These are phyloP conservation scores for Clarias macrocephalus DNA, from an alignment of 2,113 vertebrate species.

Conservation along the genomic window DNA sequence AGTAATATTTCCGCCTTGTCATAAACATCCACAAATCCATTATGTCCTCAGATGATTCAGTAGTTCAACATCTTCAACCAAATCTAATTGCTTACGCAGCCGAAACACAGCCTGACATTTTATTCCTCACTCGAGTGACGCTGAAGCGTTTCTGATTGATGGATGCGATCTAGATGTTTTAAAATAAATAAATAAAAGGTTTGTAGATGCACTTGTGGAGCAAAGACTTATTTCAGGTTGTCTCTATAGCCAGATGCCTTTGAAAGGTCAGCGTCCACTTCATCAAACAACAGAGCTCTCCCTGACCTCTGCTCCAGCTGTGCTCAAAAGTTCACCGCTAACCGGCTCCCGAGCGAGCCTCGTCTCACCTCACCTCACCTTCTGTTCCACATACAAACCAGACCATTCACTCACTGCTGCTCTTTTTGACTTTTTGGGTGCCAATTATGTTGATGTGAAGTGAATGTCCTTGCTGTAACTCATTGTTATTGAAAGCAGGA, in stretches of 20 bases:
- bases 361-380: background rate
- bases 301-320: conserved; percentile 56
- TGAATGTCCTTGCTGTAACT: background rate
- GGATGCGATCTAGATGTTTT: conserved; percentile 32
- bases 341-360: conserved; percentile 23
- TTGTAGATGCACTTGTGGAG: conserved; percentile 58
- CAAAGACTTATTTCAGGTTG: conserved; percentile 56
- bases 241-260: conserved; percentile 62
- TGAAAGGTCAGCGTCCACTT: conserved; percentile 74
- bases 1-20: background rate
- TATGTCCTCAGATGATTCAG: background rate
- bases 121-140: conserved; percentile 24
- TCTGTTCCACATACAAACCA: background rate
- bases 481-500: background rate
- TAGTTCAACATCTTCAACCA: background rate
- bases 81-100: background rate
- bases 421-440: background rate
- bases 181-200: conserved; percentile 1
- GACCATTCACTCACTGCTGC: background rate
- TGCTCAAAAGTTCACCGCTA: conserved; percentile 71
- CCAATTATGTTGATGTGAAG: background rate
- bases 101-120: background rate
- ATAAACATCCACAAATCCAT: conserved; percentile 8
- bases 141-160: conserved; percentile 19
- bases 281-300: conserved; percentile 74